phyloP scores from a whole-genome alignment of 2,888 invertebrate genomes.

The Rosalia funebris region DNA sequence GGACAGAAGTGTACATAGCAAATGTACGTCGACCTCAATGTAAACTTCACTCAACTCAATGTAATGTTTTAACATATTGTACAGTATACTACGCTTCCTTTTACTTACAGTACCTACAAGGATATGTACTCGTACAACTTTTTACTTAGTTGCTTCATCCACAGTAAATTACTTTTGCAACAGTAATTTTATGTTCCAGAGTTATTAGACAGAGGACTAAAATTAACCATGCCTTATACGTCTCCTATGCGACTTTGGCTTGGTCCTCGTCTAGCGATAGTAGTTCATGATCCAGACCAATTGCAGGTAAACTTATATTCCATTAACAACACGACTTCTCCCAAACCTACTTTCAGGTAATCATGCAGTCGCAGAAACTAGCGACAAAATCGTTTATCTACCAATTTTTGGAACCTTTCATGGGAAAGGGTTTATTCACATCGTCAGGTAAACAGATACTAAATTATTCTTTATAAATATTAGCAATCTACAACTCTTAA shows the following conservation, averaged over 20 bases:
- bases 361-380: slow-evolving; percentile 42
- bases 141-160: too few relatives aligned
- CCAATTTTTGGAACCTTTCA: slow-evolving; percentile 41
- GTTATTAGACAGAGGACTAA: slow-evolving; percentile 30
- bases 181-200: too few relatives aligned
- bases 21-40: too few relatives aligned
- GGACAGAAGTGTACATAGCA: too few relatives aligned
- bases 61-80: too few relatives aligned
- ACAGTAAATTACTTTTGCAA: too few relatives aligned
- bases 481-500: not conserved
- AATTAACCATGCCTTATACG: slow-evolving; percentile 31
- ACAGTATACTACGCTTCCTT: too few relatives aligned
- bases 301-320: slow-evolving; percentile 37
- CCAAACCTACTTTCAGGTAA: slow-evolving; percentile 36
- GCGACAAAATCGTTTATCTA: slow-evolving; percentile 41
- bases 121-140: too few relatives aligned
- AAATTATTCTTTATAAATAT: too few relatives aligned
- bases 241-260: slow-evolving; percentile 43
- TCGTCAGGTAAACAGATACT: too few relatives aligned
- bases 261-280: slow-evolving; percentile 39
- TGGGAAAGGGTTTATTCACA: slow-evolving; percentile 46
- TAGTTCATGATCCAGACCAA: slow-evolving; percentile 43
- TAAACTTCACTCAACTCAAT: too few relatives aligned
- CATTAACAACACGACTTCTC: not conserved
- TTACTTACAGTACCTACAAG: too few relatives aligned